These are phyloP conservation scores for Platysternon megacephalum DNA, from an alignment of 2,113 vertebrate genomes.

Conservation along the genomic window DNA sequence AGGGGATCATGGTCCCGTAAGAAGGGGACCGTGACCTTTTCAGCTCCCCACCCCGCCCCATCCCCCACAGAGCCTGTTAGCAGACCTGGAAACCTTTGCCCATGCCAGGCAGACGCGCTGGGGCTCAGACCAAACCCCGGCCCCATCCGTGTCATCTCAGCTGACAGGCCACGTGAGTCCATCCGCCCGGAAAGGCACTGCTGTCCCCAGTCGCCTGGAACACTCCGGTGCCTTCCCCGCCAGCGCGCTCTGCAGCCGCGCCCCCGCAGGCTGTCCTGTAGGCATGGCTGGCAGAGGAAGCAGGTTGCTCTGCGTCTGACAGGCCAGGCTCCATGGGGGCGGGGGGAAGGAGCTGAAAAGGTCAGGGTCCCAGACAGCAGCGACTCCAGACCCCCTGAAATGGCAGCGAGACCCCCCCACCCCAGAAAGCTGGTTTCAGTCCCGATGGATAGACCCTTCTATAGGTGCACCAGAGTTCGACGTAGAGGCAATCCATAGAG, in stretches of 20 bases:
- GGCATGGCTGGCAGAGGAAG: neutral
- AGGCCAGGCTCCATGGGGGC: neutral
- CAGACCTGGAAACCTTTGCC: neutral
- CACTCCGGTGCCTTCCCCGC: neutral
- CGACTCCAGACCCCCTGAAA: neutral
- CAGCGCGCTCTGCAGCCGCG: neutral
- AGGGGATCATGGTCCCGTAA: neutral
- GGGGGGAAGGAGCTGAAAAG: neutral
- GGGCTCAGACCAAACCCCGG: neutral
- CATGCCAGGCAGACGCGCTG: fast-evolving
- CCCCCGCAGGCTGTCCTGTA: neutral
- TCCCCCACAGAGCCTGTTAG: neutral
- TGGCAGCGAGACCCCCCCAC: neutral
- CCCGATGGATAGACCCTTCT: neutral
- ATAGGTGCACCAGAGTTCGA: no score
- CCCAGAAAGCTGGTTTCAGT: no score
- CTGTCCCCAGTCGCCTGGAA: neutral
- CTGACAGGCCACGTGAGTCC: neutral
- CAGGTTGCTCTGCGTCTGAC: neutral
- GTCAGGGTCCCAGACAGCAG: neutral
- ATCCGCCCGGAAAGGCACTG: neutral
- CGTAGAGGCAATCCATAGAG: neutral
- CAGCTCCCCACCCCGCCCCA: neutral
- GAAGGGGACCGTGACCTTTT: neutral
- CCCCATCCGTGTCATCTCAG: neutral